Percentiles rank a stretch among this genome's conserved stretches.
Conservation (phyloP, 1,140 invertebrate genomes). For the Ceratosolen fusciceps region DNA sequence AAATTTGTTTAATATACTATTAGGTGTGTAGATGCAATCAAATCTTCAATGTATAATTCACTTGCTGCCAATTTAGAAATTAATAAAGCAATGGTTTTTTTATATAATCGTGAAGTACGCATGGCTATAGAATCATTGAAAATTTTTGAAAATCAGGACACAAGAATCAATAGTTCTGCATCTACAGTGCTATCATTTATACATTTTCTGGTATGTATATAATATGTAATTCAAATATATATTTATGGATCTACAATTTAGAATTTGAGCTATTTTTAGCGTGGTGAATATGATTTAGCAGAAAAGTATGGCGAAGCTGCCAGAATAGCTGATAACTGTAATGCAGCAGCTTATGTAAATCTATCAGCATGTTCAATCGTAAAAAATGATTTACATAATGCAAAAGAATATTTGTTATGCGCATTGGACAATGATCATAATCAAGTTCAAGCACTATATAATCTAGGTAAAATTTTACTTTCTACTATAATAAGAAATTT, state of each 20-base stretch:
- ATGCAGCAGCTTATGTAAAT: conserved; percentile 89
- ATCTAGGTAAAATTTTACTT: conserved; percentile 76
- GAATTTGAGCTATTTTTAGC: conserved; percentile 70
- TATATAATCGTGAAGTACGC: conserved; percentile 87
- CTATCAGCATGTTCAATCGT: conserved; percentile 87
- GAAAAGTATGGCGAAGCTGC: conserved; percentile 85
- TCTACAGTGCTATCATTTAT: conserved; percentile 94
- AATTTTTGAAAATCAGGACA: conserved; percentile 89
- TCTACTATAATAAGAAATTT: not conserved
- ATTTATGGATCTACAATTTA: not conserved
- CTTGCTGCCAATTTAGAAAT: conserved; percentile 93
- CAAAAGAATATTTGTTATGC: conserved; percentile 82
- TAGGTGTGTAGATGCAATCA: conserved; percentile 85
- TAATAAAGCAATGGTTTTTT: conserved; percentile 91
- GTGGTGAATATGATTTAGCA: conserved; percentile 88
- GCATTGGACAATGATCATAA: conserved; percentile 87
- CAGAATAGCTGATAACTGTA: conserved; percentile 84
- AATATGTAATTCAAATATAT: not conserved
- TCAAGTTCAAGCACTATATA: conserved; percentile 93
- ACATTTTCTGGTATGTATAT: conserved; percentile 82
- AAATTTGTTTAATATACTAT: not conserved
- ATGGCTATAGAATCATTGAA: conserved; percentile 90
- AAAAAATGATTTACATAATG: conserved; percentile 81
- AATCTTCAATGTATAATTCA: conserved; percentile 81
- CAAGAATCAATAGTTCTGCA: conserved; percentile 87